phyloP scores from a whole-genome alignment of 2,113 vertebrate genomes.

The Coracopsis vasa region DNA sequence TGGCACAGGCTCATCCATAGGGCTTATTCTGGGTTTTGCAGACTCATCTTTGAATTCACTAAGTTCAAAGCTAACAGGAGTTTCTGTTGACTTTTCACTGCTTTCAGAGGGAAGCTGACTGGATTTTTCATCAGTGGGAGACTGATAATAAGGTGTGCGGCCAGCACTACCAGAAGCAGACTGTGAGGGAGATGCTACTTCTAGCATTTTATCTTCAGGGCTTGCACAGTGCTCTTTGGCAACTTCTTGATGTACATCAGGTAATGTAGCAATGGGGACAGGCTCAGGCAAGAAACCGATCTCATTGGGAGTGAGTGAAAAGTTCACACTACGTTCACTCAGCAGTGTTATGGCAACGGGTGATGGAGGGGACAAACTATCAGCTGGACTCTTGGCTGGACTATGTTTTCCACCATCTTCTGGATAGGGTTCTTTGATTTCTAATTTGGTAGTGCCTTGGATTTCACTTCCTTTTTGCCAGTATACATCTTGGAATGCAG shows the following conservation, averaged over 20 bases:
- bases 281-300: slow-evolving; percentile 81
- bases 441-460: slow-evolving; percentile 23
- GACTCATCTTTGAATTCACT: not conserved
- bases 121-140: not conserved
- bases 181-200: not conserved
- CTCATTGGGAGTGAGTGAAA: slow-evolving; percentile 80
- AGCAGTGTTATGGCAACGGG: slow-evolving; percentile 31
- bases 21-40: not conserved
- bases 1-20: not conserved
- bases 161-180: not conserved
- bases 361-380: not conserved
- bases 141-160: not conserved
- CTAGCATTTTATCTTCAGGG: not conserved
- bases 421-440: slow-evolving; percentile 54
- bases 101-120: not conserved
- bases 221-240: not conserved
- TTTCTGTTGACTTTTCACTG: not conserved
- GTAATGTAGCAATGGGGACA: slow-evolving; percentile 63
- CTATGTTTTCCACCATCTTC: slow-evolving; percentile 49
- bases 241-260: slow-evolving; percentile 65
- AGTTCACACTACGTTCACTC: slow-evolving; percentile 85
- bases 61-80: not conserved
- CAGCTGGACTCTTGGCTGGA: not conserved
- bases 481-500: slow-evolving; percentile 63
- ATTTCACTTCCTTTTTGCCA: slow-evolving; percentile 44